These are phyloP conservation scores for Limnephilus rhombicus DNA, from an alignment of 2,888 invertebrate species.

Conservation along the genomic window DNA sequence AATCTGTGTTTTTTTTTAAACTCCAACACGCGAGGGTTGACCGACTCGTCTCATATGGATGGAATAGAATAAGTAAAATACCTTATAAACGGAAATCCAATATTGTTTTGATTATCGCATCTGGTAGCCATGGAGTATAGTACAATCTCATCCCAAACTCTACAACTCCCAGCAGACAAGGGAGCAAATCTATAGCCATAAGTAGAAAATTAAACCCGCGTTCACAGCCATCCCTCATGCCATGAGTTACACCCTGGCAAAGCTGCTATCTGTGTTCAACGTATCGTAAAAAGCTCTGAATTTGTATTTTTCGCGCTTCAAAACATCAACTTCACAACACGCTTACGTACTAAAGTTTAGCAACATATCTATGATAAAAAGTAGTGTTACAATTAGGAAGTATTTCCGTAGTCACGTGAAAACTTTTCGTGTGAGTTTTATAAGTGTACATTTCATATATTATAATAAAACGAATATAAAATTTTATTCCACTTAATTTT, in stretches of 20 bases:
- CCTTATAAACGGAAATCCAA: not conserved
- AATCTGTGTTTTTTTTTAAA: not conserved
- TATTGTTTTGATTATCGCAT: not conserved
- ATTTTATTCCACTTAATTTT: too few relatives aligned
- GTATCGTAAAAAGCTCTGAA: not conserved
- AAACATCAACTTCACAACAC: not conserved
- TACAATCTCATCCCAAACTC: not conserved
- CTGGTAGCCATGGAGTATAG: not conserved
- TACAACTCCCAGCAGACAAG: not conserved
- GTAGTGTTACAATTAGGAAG: not conserved
- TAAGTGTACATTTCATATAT: too few relatives aligned
- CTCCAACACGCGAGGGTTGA: not conserved
- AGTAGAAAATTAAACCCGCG: not conserved
- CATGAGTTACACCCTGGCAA: not conserved
- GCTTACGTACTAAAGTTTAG: not conserved
- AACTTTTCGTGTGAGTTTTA: not conserved
- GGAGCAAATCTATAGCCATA: not conserved
- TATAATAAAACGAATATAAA: too few relatives aligned
- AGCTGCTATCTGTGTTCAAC: not conserved
- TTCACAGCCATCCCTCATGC: not conserved
- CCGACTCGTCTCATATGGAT: not conserved
- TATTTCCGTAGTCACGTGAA: not conserved
- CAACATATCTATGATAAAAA: not conserved
- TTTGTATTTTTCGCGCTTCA: not conserved
- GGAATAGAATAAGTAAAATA: not conserved